Conservation (phyloP, 1,140 invertebrate genomes). For the Drosophila biarmipes region DNA sequence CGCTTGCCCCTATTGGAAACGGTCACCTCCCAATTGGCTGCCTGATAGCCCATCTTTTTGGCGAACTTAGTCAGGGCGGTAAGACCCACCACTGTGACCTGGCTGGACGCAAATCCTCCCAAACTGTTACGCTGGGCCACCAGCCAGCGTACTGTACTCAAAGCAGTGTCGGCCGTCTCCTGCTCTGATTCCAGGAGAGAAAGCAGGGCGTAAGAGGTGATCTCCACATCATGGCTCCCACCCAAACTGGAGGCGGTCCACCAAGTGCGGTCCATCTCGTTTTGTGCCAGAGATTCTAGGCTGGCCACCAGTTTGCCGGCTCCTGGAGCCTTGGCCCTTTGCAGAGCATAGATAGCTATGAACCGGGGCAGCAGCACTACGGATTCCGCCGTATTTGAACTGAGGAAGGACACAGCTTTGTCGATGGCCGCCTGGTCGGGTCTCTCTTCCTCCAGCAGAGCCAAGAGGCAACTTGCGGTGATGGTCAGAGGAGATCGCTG, state of each 20-base stretch:
- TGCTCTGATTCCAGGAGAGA: slow-evolving; percentile 86
- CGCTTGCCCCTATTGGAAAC: slow-evolving; percentile 55
- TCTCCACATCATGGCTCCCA: slow-evolving; percentile 88
- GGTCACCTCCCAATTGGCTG: slow-evolving; percentile 58
- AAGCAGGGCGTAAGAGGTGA: slow-evolving; percentile 90
- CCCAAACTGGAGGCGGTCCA: slow-evolving; percentile 87
- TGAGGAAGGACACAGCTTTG: slow-evolving; percentile 85
- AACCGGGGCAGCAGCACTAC: slow-evolving; percentile 90
- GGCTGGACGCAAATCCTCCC: slow-evolving; percentile 91
- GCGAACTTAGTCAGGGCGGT: slow-evolving; percentile 88
- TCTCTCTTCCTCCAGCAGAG: slow-evolving; percentile 90
- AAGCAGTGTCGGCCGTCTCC: slow-evolving; percentile 51
- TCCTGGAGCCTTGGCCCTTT: slow-evolving; percentile 88
- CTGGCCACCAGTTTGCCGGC: slow-evolving; percentile 51
- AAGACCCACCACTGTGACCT: slow-evolving; percentile 89
- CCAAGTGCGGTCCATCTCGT: slow-evolving; percentile 76
- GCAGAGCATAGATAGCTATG: slow-evolving; percentile 90
- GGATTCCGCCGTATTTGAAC: slow-evolving; percentile 82
- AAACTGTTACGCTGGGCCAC: slow-evolving; percentile 90
- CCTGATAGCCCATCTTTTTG: slow-evolving; percentile 70
- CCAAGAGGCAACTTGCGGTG: slow-evolving; percentile 92
- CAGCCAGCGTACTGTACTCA: slow-evolving; percentile 89
- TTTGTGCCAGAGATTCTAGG: slow-evolving; percentile 58
- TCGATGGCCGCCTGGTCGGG: slow-evolving; percentile 56
- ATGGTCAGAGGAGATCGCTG: slow-evolving; percentile 86